Base-by-base conservation (phyloP, 2,797 vertebrate genomes). In the Epinephelus malabaricus region DNA sequence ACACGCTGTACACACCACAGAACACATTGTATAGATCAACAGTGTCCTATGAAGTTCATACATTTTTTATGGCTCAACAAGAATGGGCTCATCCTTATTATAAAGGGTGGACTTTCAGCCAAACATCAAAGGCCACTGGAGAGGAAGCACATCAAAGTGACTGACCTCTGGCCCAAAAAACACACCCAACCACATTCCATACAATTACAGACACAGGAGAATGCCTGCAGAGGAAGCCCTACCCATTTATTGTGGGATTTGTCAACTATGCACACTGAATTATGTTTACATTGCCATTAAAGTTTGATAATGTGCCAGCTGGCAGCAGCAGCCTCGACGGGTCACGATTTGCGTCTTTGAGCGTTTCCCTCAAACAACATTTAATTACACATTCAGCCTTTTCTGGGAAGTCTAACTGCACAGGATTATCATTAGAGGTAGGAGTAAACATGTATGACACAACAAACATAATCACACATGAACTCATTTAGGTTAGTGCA, bases 131-230 rank as follows among this genome's bases (percentile, higher is more conserved):
- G 86, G 70, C 56, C 54, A 73, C 45, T 70, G 70, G 67, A 80
- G 84, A 84, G 89, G 88, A 93, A 93, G 83, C 80, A 83, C 83
- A 89, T 94, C 88, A 94, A 94, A 95, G 90, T 81, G 80, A 49
- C 70, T 93, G 89, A 95, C 94, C 94, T 94, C 88, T 93, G 91
- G 83, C 92, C 86, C 86, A 18, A 81, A 90, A 43, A 91, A 90
- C 76, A 83, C 85, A 85, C 84, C 88, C 88, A 60, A 88, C 91
- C 93, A 71, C 92, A 95, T 94, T 94, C 92, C 91, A 73, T 87
- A 83, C 88, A 90, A 93, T 94, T 93, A 92, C 89, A 93, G 91
- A 88, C 83, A 83, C 73, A 71, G 89, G 83, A 68, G 80, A 73
- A 78, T 63, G 76, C 53, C 76, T 76, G 78, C 43, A 75, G 30